Base-by-base conservation (phyloP, 2,888 invertebrate species). In the Lithophane socia region DNA sequence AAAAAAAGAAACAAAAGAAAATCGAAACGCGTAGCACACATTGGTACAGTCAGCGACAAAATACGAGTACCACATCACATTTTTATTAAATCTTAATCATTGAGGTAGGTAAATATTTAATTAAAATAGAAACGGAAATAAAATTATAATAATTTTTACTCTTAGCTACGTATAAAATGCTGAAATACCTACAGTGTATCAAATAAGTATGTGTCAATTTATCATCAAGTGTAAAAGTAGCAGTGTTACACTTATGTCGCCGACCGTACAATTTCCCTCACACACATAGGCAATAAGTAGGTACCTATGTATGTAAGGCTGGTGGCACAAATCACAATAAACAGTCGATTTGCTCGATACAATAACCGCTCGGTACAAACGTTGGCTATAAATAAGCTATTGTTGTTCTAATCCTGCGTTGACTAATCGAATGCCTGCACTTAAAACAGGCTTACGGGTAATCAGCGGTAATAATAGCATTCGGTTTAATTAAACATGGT, bases 341-440 rank as follows among this genome's bases (percentile, higher is more conserved):
- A 84, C 85, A 88, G 91, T 91, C 94, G 93, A 94, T 95, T 94
- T 94, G 94, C 94, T 93, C 90, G 81, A 91, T 87, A 90, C 88
- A 89, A 85, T 86, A 88, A 88, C 79, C 75, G 77, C 61, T 67
- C 60, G 70, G 71, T 81, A 86, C 88, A 86, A 90, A 87, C 85
- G 81, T 83, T 71, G 80, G 88, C 92, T 92, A 92, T 93, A 93
- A 95, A 95, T 95, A 94, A 89, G 73, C 91, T 91, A 95, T 94
- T 95, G 94, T 95, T 94, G 94, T 94, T 94, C 93, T 94, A 95
- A 94, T 94, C 91, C 92, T 83, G 90, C 87, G 92, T 92, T 93
- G 94, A 94, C 95, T 95, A 95, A 95, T 95, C 93, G 93, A 91
- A 89, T 73, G 84, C 86, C 73, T 79, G 87, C 88, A 85, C 79